Evolutionary conservation across 2,797 vertebrate species (phyloP), one percentile per base, ranked within the genome.

Genomic region (Sebastes kiyomatsui): DNA sequence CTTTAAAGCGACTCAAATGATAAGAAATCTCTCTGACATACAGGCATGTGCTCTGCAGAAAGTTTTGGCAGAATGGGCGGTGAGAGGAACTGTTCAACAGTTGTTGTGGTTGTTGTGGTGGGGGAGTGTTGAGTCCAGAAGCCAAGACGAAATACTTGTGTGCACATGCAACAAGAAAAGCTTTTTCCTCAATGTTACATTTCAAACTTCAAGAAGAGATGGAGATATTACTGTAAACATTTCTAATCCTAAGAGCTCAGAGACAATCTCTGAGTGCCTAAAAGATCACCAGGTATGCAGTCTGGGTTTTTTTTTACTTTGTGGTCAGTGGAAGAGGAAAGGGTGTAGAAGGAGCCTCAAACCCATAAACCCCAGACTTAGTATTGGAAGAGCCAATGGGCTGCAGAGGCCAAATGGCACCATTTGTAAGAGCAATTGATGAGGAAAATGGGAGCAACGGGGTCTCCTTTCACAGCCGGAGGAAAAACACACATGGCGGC

Each of bases 401-500:
- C 62, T 83, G 22, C 28, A 35, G 68, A 83, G 87, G 83, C 92
- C 92, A 94, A 93, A 93, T 84, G 89, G 88, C 87, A 87, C 33
- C 54, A 32, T 87, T 79, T 81, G 20, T 35, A 46, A 67, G 75
- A 83, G 69, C 38, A 72, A 77, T 55, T 83, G 25, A 83, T 60
- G 46, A 77, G 67, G 71, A 78, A 87, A 91, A 87, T 55, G 35
- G 75, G 72, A 83, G 65, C 27, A 58, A 61, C 64, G 32, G 78
- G 79, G 79, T 90, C 84, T 85, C 64, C 42, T 73, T 86, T 86
- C 82, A 88, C 52, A 83, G 54, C 18, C 4, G 58, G 67, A 81
- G 76, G 83, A 67, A 77, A 79, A 89, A 70, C 66, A 52, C 56
- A 62, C 56, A 72, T 56, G 30, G 16, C 28, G 23, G 79, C 90